phyloP scores from a whole-genome alignment of 2,888 invertebrate species.

The Spilarctia lutea region DNA sequence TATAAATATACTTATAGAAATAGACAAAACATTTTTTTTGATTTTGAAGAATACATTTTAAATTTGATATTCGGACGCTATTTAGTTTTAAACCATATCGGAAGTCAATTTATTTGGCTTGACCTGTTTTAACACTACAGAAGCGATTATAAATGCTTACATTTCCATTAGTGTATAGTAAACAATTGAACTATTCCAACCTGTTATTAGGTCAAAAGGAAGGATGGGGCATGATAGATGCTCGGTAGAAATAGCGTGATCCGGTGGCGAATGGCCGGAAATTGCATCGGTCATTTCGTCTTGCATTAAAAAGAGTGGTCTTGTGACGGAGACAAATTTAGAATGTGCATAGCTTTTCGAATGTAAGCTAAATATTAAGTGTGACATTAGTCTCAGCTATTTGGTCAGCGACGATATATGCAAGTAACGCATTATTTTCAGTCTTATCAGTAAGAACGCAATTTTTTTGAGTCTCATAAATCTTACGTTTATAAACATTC shows the following conservation, averaged over 20 bases:
- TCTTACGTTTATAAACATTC: not conserved
- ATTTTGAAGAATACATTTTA: not conserved
- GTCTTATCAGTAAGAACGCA: not conserved
- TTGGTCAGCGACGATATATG: not conserved
- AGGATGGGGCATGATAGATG: conserved; percentile 41
- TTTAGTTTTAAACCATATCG: not conserved
- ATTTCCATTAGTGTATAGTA: conserved; percentile 19
- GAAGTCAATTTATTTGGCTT: conserved; percentile 4
- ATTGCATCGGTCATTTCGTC: conserved; percentile 45
- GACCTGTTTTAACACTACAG: conserved; percentile 14
- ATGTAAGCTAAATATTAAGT: not conserved
- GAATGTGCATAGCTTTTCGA: not conserved
- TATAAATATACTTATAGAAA: not conserved
- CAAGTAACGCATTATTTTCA: not conserved
- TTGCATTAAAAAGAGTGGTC: conserved; percentile 1
- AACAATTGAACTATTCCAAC: conserved; percentile 11
- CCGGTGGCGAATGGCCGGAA: conserved; percentile 44
- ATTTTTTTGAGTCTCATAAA: not conserved
- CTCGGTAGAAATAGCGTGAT: conserved; percentile 41
- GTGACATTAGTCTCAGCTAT: not conserved
- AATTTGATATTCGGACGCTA: not conserved
- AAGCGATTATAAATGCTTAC: conserved; percentile 9
- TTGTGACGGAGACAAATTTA: not conserved
- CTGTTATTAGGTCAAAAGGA: conserved; percentile 48
- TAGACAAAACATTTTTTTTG: not conserved